These are phyloP conservation scores for Amphipoea oculea DNA, from an alignment of 2,888 invertebrate genomes.

Conservation along the genomic window DNA sequence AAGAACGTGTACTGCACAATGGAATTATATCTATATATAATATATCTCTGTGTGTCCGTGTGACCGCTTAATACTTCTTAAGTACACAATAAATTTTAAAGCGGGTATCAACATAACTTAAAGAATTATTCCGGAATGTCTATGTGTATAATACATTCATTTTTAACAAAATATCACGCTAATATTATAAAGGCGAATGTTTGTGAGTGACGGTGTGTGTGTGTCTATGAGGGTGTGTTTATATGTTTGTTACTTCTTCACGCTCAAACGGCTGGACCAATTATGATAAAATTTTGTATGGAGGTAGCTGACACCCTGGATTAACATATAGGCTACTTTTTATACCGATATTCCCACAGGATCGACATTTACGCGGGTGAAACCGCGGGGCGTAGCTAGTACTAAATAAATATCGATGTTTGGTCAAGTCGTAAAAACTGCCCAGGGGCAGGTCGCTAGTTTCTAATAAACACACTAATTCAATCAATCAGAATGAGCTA, in stretches of 20 bases:
- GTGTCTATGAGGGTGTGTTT: no score
- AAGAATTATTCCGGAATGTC: background rate
- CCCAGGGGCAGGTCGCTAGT: background rate
- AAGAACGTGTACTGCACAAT: background rate
- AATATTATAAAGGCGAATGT: no score
- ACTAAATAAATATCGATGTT: background rate
- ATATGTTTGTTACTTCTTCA: no score
- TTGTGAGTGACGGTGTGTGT: no score
- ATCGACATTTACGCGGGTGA: no score
- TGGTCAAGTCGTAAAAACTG: background rate
- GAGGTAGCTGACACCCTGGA: no score
- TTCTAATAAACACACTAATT: slow-evolving; percentile 18
- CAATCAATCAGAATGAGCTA: slow-evolving; percentile 14
- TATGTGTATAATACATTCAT: background rate
- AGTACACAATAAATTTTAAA: background rate
- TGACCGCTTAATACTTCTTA: background rate
- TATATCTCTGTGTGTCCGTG: background rate
- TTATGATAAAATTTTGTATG: no score
- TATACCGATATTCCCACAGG: no score
- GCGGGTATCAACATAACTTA: background rate
- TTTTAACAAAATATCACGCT: background rate
- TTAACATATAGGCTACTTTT: no score
- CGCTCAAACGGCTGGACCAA: no score
- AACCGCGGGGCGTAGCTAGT: no score
- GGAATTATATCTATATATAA: background rate